These are phyloP conservation scores for Melanotaenia trifasciata DNA, from an alignment of 2,797 vertebrate genomes.

Conservation along the genomic window DNA sequence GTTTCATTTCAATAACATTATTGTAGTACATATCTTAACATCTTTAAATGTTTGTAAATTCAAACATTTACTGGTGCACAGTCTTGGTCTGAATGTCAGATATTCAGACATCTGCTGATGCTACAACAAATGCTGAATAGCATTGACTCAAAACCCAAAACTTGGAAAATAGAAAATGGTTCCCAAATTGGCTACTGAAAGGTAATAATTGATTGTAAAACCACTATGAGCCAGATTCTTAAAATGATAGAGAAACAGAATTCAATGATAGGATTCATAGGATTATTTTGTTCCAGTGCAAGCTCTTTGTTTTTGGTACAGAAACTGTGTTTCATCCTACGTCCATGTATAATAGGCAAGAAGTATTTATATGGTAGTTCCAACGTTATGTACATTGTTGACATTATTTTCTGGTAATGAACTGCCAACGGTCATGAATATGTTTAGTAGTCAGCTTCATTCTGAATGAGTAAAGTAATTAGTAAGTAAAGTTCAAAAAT, in stretches of 20 bases:
- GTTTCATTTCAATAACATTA: background rate
- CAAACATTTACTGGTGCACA: background rate
- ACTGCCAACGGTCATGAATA: no score
- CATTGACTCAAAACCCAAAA: background rate
- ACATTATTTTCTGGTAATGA: no score
- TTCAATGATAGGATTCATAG: background rate
- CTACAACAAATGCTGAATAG: background rate
- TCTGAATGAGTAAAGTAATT: no score
- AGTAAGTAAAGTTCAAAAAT: background rate
- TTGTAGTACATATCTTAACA: background rate
- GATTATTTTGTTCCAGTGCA: no score
- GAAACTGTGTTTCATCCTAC: no score
- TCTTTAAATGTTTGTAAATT: background rate
- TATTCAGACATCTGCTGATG: background rate
- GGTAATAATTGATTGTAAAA: background rate
- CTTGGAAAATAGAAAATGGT: background rate
- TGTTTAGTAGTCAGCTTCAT: no score
- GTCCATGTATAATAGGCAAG: no score
- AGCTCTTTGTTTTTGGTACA: no score
- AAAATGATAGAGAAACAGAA: background rate
- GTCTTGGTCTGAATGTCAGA: background rate
- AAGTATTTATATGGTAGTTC: no score
- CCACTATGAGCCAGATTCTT: background rate
- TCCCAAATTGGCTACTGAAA: background rate
- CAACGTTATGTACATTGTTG: no score